A percentile compares a stretch with the other conserved stretches of the same genome.
These are phyloP conservation scores for Ormyrus thymus DNA, from an alignment of 2,888 invertebrate genomes.

Conservation along the genomic window DNA sequence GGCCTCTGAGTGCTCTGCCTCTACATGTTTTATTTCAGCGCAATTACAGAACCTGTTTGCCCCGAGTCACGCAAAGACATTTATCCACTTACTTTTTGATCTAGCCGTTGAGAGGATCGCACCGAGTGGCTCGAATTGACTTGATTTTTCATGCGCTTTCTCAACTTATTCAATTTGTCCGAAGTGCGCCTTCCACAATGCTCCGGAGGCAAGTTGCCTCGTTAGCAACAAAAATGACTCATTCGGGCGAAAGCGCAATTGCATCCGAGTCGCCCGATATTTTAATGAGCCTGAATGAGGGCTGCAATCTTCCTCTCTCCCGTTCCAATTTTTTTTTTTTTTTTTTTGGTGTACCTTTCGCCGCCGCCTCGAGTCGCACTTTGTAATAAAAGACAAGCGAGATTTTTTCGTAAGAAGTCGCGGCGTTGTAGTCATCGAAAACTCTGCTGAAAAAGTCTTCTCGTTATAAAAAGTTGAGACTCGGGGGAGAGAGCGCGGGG, in stretches of 20 bases:
- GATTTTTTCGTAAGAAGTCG: conserved; percentile 22
- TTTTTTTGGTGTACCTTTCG: not conserved
- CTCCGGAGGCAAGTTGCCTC: not conserved
- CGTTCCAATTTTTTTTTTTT: not conserved
- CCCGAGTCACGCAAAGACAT: conserved; percentile 2
- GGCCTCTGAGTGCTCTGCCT: too few relatives aligned
- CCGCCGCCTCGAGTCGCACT: not conserved
- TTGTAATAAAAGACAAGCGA: conserved; percentile 30
- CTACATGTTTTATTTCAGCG: not conserved
- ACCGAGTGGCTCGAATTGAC: not conserved
- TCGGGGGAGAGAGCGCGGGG: not conserved
- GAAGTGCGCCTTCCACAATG: not conserved
- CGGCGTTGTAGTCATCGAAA: conserved; percentile 15
- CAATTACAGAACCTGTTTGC: conserved; percentile 6
- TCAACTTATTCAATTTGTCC: conserved; percentile 26
- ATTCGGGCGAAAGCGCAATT: conserved; percentile 16
- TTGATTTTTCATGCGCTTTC: not conserved
- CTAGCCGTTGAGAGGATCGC: too few relatives aligned
- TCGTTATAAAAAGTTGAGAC: conserved; percentile 50
- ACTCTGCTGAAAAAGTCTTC: conserved; percentile 47
- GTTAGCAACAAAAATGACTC: conserved; percentile 17
- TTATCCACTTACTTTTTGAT: not conserved
- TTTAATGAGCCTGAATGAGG: conserved; percentile 31
- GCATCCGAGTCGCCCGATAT: conserved; percentile 2
- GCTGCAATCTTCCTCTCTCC: not conserved